Base-by-base conservation (phyloP, 2,888 invertebrate species). In the Eupelmus urozonus region DNA sequence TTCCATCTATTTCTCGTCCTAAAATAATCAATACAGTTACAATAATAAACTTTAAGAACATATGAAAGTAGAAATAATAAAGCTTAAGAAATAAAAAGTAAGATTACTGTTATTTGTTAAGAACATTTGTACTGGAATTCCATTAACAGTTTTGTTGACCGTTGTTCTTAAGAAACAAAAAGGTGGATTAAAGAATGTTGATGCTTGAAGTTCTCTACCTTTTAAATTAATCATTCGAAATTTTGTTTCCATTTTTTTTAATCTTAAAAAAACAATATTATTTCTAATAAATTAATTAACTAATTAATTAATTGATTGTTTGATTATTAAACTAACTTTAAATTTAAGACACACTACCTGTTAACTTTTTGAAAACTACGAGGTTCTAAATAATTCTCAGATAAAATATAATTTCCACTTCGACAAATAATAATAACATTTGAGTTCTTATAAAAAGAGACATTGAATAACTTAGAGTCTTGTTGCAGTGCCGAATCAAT, bases 1-100 rank as follows among this genome's bases (percentile, higher is more conserved):
- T 81, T n/a, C 88, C 88, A 40, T 88, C 88, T 27, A 81, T 78
- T 76, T 87, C 87, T 0, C 5, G 34, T 84, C 87, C 86, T 4
- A 27, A 73, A 75, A 53, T 51, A 72, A 75, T 65, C 40, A 72
- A 69, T 71, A 27, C 13, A 18, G 34, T 59, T 7, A n/a, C 0
- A 40, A n/a, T n/a, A n/a, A n/a, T 55, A 1, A 49, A 49, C 27
- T 13, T 20, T n/a, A 0, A n/a, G n/a, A n/a, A n/a, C n/a, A n/a
- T n/a, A n/a, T n/a, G n/a, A n/a, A n/a, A n/a, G n/a, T n/a, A n/a
- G n/a, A n/a, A n/a, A n/a, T n/a, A n/a, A n/a, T n/a, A n/a, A n/a
- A n/a, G n/a, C n/a, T n/a, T n/a, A n/a, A n/a, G n/a, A n/a, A n/a
- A n/a, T n/a, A n/a, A n/a, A n/a, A n/a, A n/a, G n/a, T n/a, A n/a